Conservation (phyloP, 2,888 invertebrate genomes). For the Rhagonycha lutea region DNA sequence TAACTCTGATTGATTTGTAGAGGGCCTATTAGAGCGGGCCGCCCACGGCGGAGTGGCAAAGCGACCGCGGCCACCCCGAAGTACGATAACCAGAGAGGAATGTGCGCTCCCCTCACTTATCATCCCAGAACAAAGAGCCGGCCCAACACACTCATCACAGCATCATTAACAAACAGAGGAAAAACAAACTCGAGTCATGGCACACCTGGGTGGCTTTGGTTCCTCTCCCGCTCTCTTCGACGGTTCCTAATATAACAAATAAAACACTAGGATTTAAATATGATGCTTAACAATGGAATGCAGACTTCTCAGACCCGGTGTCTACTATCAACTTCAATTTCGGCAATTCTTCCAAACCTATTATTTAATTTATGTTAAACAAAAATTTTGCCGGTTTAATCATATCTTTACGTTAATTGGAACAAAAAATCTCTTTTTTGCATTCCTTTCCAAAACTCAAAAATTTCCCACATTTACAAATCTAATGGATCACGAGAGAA, state of each 20-base stretch:
- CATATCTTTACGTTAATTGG: background rate
- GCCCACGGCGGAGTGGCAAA: slow-evolving; percentile 47
- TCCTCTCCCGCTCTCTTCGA: slow-evolving; percentile 30
- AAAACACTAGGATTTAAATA: slow-evolving; percentile 46
- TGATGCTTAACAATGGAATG: slow-evolving; percentile 48
- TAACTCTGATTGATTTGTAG: slow-evolving; percentile 50
- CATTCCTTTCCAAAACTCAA: background rate
- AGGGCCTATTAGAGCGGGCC: slow-evolving; percentile 45
- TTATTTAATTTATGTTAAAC: slow-evolving; percentile 20
- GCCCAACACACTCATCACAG: slow-evolving; percentile 53
- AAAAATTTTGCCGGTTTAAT: slow-evolving; percentile 1
- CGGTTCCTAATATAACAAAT: slow-evolving; percentile 35
- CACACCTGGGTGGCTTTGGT: slow-evolving; percentile 53
- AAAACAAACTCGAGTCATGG: slow-evolving; percentile 53
- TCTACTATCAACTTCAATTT: slow-evolving; percentile 39
- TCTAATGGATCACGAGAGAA: background rate
- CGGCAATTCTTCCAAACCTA: slow-evolving; percentile 23
- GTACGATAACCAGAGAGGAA: slow-evolving; percentile 50
- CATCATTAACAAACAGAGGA: slow-evolving; percentile 56
- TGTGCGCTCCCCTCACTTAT: slow-evolving; percentile 43
- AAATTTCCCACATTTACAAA: background rate
- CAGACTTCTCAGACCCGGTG: slow-evolving; percentile 51
- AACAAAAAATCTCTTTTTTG: background rate
- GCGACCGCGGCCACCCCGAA: slow-evolving; percentile 48
- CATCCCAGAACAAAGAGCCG: slow-evolving; percentile 43